A percentile compares a stretch with the other conserved stretches of the same genome.
phyloP scores from a whole-genome alignment of 2,113 vertebrate species.

The Rhynchopsitta pachyrhyncha region DNA sequence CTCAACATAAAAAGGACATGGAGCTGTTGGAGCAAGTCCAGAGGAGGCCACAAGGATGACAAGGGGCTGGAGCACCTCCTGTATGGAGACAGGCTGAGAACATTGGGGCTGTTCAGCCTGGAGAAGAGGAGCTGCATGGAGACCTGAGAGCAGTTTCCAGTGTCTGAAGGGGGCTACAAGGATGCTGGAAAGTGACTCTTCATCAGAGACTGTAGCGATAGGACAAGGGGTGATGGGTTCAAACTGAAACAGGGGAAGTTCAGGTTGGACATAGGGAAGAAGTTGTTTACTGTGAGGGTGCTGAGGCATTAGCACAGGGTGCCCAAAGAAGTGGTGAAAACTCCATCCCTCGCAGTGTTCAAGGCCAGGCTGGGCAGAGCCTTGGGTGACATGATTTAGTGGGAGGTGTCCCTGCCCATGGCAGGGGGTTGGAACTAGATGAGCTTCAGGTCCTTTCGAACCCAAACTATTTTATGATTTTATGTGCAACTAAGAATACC shows the following conservation, averaged over 20 bases:
- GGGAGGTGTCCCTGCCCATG: neutral
- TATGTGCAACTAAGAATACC: neutral
- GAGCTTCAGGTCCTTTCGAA: neutral
- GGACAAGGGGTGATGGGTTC: too few species aligned
- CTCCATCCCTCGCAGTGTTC: neutral
- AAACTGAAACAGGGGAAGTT: too few species aligned
- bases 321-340: neutral
- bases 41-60: neutral
- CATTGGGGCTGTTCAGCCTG: neutral
- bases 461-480: neutral
- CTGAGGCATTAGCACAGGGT: neutral
- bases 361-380: neutral
- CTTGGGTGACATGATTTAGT: neutral
- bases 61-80: neutral
- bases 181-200: too few species aligned
- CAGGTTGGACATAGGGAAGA: too few species aligned
- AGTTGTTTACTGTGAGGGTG: too few species aligned
- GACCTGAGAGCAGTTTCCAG: too few species aligned
- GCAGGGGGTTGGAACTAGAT: neutral
- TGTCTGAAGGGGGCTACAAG: too few species aligned
- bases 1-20: neutral
- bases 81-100: neutral
- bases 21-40: neutral
- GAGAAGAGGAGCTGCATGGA: too few species aligned
- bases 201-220: too few species aligned